These are phyloP conservation scores for Poicephalus meyeri DNA, from an alignment of 2,113 vertebrate genomes.

Conservation along the genomic window DNA sequence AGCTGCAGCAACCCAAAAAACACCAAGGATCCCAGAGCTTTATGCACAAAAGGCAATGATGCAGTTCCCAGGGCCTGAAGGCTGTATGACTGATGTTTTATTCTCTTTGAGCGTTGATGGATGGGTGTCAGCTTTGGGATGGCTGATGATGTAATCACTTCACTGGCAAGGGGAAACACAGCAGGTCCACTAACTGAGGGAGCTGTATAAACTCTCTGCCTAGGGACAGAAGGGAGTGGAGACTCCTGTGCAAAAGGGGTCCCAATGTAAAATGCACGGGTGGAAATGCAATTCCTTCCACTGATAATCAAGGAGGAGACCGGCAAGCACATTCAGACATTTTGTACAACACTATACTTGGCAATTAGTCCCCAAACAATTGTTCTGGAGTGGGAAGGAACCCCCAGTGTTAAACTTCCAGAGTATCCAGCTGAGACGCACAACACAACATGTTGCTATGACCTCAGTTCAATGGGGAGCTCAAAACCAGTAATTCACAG, in stretches of 20 bases:
- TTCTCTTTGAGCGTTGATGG: neutral
- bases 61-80: neutral
- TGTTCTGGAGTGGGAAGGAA: neutral
- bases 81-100: neutral
- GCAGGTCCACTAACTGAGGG: fast-evolving
- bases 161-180: neutral
- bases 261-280: neutral
- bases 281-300: neutral
- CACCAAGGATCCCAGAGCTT: neutral
- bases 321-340: neutral
- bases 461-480: neutral
- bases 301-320: neutral
- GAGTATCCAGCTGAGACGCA: neutral
- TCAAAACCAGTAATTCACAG: neutral
- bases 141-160: neutral
- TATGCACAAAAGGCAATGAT: neutral
- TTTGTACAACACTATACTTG: neutral
- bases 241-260: neutral
- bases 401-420: neutral
- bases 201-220: neutral
- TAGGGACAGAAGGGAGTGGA: neutral
- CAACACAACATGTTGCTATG: neutral
- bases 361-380: neutral
- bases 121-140: neutral
- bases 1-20: neutral